Base-by-base conservation (phyloP, 2,797 vertebrate species). In the Karalla daura region DNA sequence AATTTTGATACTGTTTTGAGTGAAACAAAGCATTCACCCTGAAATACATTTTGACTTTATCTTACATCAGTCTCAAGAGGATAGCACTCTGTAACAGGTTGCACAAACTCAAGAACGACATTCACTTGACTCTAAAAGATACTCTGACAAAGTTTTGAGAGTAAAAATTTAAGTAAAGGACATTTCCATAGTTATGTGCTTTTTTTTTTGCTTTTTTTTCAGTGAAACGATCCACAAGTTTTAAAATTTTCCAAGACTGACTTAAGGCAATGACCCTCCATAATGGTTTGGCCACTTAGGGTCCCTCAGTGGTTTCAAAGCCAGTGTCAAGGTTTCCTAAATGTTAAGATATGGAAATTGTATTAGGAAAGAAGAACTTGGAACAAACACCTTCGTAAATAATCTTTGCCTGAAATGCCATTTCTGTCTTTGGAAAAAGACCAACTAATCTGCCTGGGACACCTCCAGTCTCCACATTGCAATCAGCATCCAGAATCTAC, bases 271-370 rank as follows among this genome's bases (percentile, higher is more conserved):
- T 52, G 46, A 75, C 21, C 23, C 28, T 27, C 21, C 5, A 55
- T 27, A 50, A 11, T 24, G 30, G 55, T 43, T 47, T 58, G 28
- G 54, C 45, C 47, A 37, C 40, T 27, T 47, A 44, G 70, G 64
- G 52, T 52, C 54, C 23, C 25, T 41, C 49, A 61, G 54, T 23
- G 21, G 40, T 59, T 69, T 65, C 53, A 60, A 44, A 62, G 47
- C 59, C 30, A 12, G n/a, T 21, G 45, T 69, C 54, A 83, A 84
- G 77, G 81, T 79, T 71, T 50, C 13, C 46, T 44, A 74, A 78
- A 83, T 84, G 81, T 82, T 83, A 71, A 76, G 70, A 77, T 78
- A 75, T 83, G 79, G 77, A 86, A 79, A 84, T 80, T 5, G 63
- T 74, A 47, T 63, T 27, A 74, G 63, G 44, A 67, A 72, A 71